Base-by-base conservation (phyloP, 2,113 vertebrate species). In the Carlito syrichta region DNA sequence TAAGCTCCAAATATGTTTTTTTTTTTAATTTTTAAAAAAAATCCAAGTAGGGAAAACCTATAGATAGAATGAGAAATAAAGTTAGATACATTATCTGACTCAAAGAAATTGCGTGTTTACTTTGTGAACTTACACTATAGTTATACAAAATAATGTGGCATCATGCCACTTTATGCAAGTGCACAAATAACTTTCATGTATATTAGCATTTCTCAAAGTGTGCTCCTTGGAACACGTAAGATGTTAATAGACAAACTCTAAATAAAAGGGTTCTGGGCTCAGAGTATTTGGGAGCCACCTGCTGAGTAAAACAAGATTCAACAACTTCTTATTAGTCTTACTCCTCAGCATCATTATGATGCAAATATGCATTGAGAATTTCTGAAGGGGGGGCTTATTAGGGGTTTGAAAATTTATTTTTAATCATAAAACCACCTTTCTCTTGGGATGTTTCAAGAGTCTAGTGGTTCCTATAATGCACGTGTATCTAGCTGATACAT, bases 1-100 rank as follows among this genome's bases (percentile, higher is more conserved):
- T 63, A 90, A 62, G 96, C 86, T 92, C 62, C 62, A 92, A 95
- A 81, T 81, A 87, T 14, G 43, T 56, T 13, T 50, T 48, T 30
- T n/a, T n/a, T n/a, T 63, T 63, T 1, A 0, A 25, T 78, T 78
- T 54, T 78, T 50, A 50, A 78, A 78, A 54, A n/a, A 78, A 54
- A n/a, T 30, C 48, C 52, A 84, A 85, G 52, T 27, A 45, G n/a
- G 50, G 54, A 81, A 94, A 90, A 20, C 6, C 20, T 66, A 56
- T 7, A 1, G 30, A 27, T 38, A 16, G 56, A 85, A 56, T 52
- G 9, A 91, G 25, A 89, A 25, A 32, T 91, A 52, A 94, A 86
- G 14, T 73, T 25, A 93, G 50, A 74, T 27, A 62, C 11, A 14
- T 40, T 60, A 96, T 90, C 71, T 86, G 20, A 76, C 35, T 14